These are phyloP conservation scores for Liodrosophila aerea DNA, from an alignment of 2,888 invertebrate species.

Conservation along the genomic window DNA sequence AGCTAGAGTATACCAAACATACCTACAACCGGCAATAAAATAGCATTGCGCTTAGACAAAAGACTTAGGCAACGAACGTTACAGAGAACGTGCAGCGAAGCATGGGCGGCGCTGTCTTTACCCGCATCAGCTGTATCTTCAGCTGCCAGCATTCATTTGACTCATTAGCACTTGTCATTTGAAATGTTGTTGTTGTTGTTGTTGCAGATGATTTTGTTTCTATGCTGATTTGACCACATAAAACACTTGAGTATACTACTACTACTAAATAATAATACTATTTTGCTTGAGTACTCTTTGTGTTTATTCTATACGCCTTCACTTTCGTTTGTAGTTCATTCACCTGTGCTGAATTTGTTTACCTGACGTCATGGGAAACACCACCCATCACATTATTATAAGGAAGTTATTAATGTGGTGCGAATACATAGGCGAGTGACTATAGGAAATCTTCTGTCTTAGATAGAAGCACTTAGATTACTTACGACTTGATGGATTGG, in stretches of 20 bases:
- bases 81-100: slow-evolving; percentile 62
- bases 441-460: too few relatives aligned
- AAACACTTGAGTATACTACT: slow-evolving; percentile 6
- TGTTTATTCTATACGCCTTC: slow-evolving; percentile 54
- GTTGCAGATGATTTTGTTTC: slow-evolving; percentile 32
- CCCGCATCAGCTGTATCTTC: slow-evolving; percentile 3
- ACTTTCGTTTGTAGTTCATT: slow-evolving; percentile 66
- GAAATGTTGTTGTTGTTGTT: slow-evolving; percentile 16
- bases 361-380: slow-evolving; percentile 48
- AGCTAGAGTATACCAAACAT: slow-evolving; percentile 7
- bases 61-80: slow-evolving; percentile 68
- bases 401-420: slow-evolving; percentile 50
- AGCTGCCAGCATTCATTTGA: slow-evolving; percentile 33
- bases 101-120: slow-evolving; percentile 42
- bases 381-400: slow-evolving; percentile 32
- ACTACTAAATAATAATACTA: too few relatives aligned
- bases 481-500: background rate
- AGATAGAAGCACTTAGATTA: background rate
- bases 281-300: slow-evolving; percentile 3
- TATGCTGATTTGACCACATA: slow-evolving; percentile 8
- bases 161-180: slow-evolving; percentile 66
- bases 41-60: slow-evolving; percentile 46
- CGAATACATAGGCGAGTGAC: background rate
- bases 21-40: slow-evolving; percentile 5
- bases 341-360: slow-evolving; percentile 46